A percentile compares a stretch with the other conserved stretches of the same genome.
phyloP scores from a whole-genome alignment of 2,888 invertebrate species.

The Aphelenchoides bicaudatus region DNA sequence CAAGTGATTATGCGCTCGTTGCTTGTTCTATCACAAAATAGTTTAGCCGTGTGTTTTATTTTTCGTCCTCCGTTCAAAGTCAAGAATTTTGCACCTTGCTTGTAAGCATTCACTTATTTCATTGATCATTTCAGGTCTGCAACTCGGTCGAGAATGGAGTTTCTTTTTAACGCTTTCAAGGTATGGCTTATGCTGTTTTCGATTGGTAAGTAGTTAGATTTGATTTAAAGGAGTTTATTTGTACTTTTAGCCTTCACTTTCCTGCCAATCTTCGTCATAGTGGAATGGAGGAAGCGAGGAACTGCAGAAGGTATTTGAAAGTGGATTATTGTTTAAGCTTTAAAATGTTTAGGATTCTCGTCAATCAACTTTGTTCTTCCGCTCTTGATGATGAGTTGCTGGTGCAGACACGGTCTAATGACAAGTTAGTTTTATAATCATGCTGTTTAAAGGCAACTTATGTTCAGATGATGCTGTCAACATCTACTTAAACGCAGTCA shows the following conservation, averaged over 20 bases:
- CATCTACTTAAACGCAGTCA: conserved; percentile 47
- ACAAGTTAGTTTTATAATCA: too few relatives aligned
- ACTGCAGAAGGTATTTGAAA: conserved; percentile 58
- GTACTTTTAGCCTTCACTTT: conserved; percentile 49
- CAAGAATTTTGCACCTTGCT: not conserved
- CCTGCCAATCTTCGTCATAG: conserved; percentile 45
- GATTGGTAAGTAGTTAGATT: too few relatives aligned
- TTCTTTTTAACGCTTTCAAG: conserved; percentile 40
- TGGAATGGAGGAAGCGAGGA: conserved; percentile 50
- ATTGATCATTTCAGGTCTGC: too few relatives aligned
- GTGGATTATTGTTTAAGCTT: too few relatives aligned
- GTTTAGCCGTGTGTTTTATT: not conserved
- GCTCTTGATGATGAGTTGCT: conserved; percentile 38
- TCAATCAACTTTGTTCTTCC: conserved; percentile 56
- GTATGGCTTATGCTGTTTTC: conserved; percentile 52
- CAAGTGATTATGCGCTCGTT: not conserved
- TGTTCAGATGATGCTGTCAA: conserved; percentile 46
- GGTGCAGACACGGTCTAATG: conserved; percentile 50
- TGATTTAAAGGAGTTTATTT: too few relatives aligned
- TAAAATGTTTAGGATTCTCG: too few relatives aligned
- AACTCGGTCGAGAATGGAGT: too few relatives aligned
- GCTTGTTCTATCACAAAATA: not conserved
- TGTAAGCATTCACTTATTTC: too few relatives aligned
- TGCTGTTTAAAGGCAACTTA: too few relatives aligned
- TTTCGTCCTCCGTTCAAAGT: not conserved